Base-by-base conservation (phyloP, 2,113 vertebrate species). In the Hypomesus transpacificus region DNA sequence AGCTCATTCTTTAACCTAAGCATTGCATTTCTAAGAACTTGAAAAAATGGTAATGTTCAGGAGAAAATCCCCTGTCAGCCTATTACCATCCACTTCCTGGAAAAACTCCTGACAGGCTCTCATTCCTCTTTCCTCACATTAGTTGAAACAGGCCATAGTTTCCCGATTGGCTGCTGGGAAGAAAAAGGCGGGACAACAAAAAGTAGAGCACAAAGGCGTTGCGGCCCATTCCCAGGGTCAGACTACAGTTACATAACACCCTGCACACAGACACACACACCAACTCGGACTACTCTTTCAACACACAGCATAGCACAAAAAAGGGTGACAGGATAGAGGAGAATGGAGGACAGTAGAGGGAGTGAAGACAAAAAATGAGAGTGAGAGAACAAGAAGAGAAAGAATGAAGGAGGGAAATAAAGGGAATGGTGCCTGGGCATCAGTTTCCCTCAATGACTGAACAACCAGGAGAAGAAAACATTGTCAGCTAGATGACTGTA, bases 51-150 rank as follows among this genome's bases (percentile, higher is more conserved):
- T 18, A 16, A 56, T 4, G 17, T 56, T 56, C 53, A 4, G 14
- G 53, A n/a, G 53, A n/a, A 21, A 20, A 21, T 20, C 0, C n/a
- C 57, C n/a, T 83, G 74, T 76, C 68, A 80, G 79, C 77, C 69
- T 46, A 69, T 56, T 85, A 82, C 82, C 82, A 79, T 83, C 68
- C 68, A 82, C 87, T 89, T 90, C 87, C 89, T 89, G 86, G 81
- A 89, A 87, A 84, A 74, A 73, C 71, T 53, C 86, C 80, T 56
- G 75, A 86, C 84, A 70, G 73, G 74, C 8, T 75, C 28, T 1
- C 82, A 85, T 86, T 86, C 82, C 83, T 57, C 61, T 14, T 58
- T 75, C 64, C 80, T 84, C 81, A 87, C 79, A 88, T 61, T 61
- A 24, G 59, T 24, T 61, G 59, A 88, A 87, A 83, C 78, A 62